Evolutionary conservation across 2,797 vertebrate species (phyloP).

Genomic region (Premnoplex brunnescens): DNA sequence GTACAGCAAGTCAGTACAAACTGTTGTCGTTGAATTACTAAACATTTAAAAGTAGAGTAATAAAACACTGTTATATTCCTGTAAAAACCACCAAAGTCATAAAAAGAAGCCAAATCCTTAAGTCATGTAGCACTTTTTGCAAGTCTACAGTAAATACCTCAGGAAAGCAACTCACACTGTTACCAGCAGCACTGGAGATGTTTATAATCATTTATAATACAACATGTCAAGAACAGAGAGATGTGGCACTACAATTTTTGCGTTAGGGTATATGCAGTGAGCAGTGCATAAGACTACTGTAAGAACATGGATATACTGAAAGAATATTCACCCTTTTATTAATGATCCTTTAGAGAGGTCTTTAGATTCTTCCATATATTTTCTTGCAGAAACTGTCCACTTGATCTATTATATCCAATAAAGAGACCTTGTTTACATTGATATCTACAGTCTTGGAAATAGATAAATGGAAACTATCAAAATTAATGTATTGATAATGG

Average conservation of each 20-base stretch:
- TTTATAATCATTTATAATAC: not conserved
- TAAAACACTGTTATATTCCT: not conserved
- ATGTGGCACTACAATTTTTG: not conserved
- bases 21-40: not conserved
- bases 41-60: not conserved
- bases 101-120: conserved; percentile 9
- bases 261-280: not conserved
- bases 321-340: conserved; percentile 30
- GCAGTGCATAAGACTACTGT: not conserved
- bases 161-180: not conserved
- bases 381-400: conserved; percentile 2
- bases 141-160: not conserved
- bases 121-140: not conserved
- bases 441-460: not conserved
- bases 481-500: not conserved
- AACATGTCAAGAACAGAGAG: not conserved
- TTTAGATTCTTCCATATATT: conserved; percentile 13
- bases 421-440: conserved; percentile 43
- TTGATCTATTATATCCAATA: conserved; percentile 41
- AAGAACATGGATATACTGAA: not conserved
- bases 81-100: not conserved
- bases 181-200: not conserved
- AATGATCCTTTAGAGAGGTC: not conserved
- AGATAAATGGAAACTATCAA: not conserved
- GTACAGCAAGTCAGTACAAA: not conserved